Evolutionary conservation across 1,140 invertebrate species (phyloP).

Genomic region (Heliconius hewitsoni): DNA sequence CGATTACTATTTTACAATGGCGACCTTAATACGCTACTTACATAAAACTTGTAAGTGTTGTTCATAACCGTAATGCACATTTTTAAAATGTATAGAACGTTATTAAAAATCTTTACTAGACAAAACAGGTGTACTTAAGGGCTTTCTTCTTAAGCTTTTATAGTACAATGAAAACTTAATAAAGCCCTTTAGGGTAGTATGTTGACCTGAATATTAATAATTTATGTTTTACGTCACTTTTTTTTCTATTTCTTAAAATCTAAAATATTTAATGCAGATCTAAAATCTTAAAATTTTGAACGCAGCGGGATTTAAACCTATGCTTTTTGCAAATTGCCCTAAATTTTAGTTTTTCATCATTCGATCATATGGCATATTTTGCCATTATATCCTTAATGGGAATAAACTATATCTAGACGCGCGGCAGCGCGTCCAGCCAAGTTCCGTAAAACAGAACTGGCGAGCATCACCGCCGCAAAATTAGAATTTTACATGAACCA

Average conservation of each 20-base stretch:
- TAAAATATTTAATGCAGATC: too few species aligned
- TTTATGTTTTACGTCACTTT: neutral
- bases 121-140: constrained; percentile 65
- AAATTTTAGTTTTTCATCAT: too few species aligned
- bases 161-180: constrained; percentile 61
- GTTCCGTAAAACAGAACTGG: too few species aligned
- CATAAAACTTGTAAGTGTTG: neutral
- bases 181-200: constrained; percentile 61
- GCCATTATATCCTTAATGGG: too few species aligned
- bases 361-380: too few species aligned
- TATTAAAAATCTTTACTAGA: constrained; percentile 41
- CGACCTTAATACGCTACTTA: neutral
- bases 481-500: too few species aligned
- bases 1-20: neutral
- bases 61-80: neutral
- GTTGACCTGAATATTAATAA: constrained; percentile 33
- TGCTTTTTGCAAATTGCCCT: too few species aligned
- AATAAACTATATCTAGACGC: too few species aligned
- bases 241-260: neutral
- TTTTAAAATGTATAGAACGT: neutral
- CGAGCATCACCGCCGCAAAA: too few species aligned
- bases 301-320: too few species aligned
- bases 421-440: too few species aligned
- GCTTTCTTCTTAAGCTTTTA: constrained; percentile 66
- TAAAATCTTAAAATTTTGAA: too few species aligned